A percentile compares a stretch with the other conserved stretches of the same genome.
Evolutionary conservation across 2,797 vertebrate genomes (phyloP).

Genomic region (Crocidura indochinensis): DNA sequence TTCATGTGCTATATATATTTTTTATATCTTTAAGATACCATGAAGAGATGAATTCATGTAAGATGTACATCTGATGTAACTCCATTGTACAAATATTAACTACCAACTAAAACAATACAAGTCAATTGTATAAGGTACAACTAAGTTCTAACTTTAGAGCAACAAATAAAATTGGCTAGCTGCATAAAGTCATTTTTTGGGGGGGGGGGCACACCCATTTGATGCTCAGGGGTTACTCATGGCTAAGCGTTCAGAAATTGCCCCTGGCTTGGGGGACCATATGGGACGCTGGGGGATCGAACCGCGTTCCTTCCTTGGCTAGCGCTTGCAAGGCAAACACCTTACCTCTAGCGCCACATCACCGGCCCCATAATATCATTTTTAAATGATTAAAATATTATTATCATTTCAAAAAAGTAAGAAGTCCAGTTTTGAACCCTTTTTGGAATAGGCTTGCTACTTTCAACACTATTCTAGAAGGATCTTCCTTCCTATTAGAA

Average conservation of each 20-base stretch:
- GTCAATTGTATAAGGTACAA: constrained; percentile 1
- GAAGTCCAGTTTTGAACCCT: constrained; percentile 35
- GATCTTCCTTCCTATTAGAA: too few species aligned
- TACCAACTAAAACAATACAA: constrained; percentile 24
- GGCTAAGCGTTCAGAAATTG: too few species aligned
- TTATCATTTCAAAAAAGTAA: constrained; percentile 68
- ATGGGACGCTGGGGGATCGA: too few species aligned
- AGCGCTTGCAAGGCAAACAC: too few species aligned
- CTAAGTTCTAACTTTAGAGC: constrained; percentile 54
- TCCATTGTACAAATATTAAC: constrained; percentile 55
- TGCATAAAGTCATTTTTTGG: not conserved
- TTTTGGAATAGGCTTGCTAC: constrained; percentile 42
- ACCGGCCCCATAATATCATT: not conserved
- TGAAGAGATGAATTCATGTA: constrained; percentile 51
- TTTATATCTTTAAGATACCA: constrained; percentile 49
- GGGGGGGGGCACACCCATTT: too few species aligned
- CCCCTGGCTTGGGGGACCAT: too few species aligned
- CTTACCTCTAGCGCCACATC: too few species aligned
- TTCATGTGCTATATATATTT: not conserved
- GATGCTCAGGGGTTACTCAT: too few species aligned
- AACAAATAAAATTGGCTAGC: constrained; percentile 46
- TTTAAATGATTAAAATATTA: constrained; percentile 70
- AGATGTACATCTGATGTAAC: constrained; percentile 47
- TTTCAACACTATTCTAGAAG: constrained; percentile 63
- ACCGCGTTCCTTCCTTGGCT: too few species aligned